Conservation (phyloP, 2,888 invertebrate genomes). For the Pandemis cinnamomeana region DNA sequence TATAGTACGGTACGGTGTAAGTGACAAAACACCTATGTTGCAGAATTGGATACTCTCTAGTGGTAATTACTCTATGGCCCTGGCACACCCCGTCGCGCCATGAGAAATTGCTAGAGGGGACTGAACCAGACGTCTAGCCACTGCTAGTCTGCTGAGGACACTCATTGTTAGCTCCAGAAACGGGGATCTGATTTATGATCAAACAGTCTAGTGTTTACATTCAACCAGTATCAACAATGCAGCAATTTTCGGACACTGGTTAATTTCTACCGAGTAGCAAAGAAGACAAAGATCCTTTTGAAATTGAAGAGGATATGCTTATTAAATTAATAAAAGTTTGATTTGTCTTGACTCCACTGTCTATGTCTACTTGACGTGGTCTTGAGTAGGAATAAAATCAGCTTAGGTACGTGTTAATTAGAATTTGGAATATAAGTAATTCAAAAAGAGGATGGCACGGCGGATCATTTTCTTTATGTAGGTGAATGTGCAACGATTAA, state of each 20-base stretch:
- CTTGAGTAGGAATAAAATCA: too few relatives aligned
- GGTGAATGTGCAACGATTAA: too few relatives aligned
- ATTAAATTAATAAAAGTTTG: background rate
- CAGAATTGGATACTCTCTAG: too few relatives aligned
- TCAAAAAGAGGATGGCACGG: too few relatives aligned
- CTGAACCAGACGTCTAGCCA: constrained; percentile 40
- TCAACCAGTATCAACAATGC: background rate
- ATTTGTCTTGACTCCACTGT: background rate
- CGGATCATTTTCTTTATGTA: too few relatives aligned
- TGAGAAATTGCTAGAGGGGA: constrained; percentile 37
- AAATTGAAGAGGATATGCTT: background rate
- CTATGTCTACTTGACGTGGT: too few relatives aligned
- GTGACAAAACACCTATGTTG: too few relatives aligned
- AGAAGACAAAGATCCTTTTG: background rate
- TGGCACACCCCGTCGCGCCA: constrained; percentile 44
- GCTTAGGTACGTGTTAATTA: too few relatives aligned
- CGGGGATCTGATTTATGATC: constrained; percentile 7
- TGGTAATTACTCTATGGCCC: too few relatives aligned
- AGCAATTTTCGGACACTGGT: background rate
- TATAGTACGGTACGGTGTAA: too few relatives aligned
- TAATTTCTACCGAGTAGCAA: background rate
- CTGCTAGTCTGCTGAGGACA: background rate
- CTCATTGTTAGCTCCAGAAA: constrained; percentile 19
- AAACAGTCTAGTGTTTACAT: background rate
- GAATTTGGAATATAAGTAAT: too few relatives aligned